Evolutionary conservation across 2,888 invertebrate species (phyloP), one percentile per base, ranked within the genome.

Genomic region (Zaprionus lineosus): DNA sequence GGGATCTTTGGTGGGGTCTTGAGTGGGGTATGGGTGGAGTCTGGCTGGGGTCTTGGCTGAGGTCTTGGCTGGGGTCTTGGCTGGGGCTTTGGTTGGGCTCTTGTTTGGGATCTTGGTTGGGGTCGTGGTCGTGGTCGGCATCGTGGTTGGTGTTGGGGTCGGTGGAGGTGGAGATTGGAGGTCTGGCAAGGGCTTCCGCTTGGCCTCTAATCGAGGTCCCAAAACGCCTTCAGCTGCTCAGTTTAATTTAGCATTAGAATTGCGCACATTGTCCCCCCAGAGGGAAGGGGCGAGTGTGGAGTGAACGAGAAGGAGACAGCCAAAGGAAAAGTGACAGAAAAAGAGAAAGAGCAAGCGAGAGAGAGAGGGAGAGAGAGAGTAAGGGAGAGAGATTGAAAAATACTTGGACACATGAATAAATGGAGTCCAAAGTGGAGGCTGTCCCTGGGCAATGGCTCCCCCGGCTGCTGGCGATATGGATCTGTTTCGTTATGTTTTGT

Each of bases 211-310:
- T 72, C 67, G 73, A 37, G 51, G 55, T 72, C 48, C 73, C 68
- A 46, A 46, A 66, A 68, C 68, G 69, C 73, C 73, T 66, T 72
- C 44, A 72, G 69, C 61, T 57, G 72, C 56, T 72, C 61, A 53
- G 67, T 57, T 72, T 72, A 69, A 69, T 69, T 72, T 69, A 50
- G 67, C 69, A 71, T 71, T 73, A 71, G 69, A 63, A 47, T 46
- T 47, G 71, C 48, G 51, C 21, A 40, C 9, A 31, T 26, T 14
- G 28, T 28, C 29, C 14, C 11, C 6, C 24, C 8, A 21, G 3
- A 7, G 7, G 21, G 21, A 21, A 5, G 21, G 21, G 21, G 21
- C 21, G 7, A 7, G 3, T 21, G 4, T 5, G 21, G 7, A 7
- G 19, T 36, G 21, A 46, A 19, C 11, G 14, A 29, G 16, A 18